Evolutionary conservation across 2,888 invertebrate species (phyloP), one percentile per base, ranked within the genome.

Genomic region (Sthenelais limicola): DNA sequence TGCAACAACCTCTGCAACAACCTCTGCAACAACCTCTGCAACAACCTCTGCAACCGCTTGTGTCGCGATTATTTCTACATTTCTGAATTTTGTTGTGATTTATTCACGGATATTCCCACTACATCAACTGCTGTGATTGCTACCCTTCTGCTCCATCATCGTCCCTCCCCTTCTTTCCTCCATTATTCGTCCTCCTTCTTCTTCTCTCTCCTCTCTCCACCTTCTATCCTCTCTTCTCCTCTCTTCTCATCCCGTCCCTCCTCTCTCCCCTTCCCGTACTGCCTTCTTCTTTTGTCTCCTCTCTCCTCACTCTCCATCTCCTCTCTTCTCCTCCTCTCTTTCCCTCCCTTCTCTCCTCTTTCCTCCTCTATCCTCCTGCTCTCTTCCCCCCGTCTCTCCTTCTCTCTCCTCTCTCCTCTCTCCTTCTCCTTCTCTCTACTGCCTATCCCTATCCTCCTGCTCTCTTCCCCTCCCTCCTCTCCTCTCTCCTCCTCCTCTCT

Each of bases 241-340:
- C 54, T 24, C 54, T 21, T n/a, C 28, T 26, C 28, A 9, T 54
- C 21, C 28, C 54, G 9, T 26, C 28, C 21, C 43, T 43, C 43
- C 43, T 43, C 43, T 15, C 15, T 43, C 43, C 43, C 15, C 15
- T 15, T 43, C 43, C 15, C 43, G 12, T 43, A 9, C 43, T 43
- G 9, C 43, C 43, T 43, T 43, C 43, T 43, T 15, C 15, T 15
- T 15, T 43, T 15, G 12, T 43, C 15, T 15, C 43, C 15, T 43
- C 43, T 43, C 43, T 43, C 43, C 43, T 43, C 43, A 9, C 15
- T 54, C 68, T 68, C 24, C 15, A n/a, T 28, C 71, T 18, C n/a
- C 43, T 43, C 43, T 15, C 15, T 43, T 15, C 43, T 43, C 15
- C 43, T 43, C 43, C 15, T 15, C 43, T 43, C 43, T 15, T 43